These are phyloP conservation scores for Athalia rosae DNA, from an alignment of 2,888 invertebrate genomes.

Conservation along the genomic window DNA sequence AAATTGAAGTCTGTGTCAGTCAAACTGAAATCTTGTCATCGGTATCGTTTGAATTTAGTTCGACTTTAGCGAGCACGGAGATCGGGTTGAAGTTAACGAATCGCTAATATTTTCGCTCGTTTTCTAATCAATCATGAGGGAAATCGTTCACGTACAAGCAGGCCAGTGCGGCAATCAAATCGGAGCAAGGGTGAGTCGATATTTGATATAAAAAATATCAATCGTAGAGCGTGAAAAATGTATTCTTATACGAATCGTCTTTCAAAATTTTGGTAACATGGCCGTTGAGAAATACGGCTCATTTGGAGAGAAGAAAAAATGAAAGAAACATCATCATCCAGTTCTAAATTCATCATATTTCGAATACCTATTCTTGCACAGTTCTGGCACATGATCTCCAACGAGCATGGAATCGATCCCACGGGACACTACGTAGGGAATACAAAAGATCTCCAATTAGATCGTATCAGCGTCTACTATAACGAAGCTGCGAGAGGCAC, in stretches of 20 bases:
- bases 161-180: constrained; percentile 34
- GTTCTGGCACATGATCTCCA: constrained; percentile 53
- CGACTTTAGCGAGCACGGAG: not conserved
- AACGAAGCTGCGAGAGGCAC: constrained; percentile 76
- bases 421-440: constrained; percentile 76
- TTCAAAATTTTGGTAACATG: not conserved
- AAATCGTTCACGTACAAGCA: constrained; percentile 31
- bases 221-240: too few species aligned
- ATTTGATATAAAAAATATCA: not conserved
- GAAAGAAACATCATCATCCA: too few species aligned
- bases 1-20: not conserved
- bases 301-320: not conserved
- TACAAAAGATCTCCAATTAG: constrained; percentile 75
- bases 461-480: constrained; percentile 78
- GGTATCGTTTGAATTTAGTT: constrained; percentile 19
- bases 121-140: constrained; percentile 15
- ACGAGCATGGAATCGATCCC: constrained; percentile 77
- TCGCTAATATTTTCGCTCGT: not conserved
- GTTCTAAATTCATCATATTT: not conserved
- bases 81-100: not conserved
- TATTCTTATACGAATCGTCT: not conserved
- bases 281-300: too few species aligned
- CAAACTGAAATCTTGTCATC: not conserved
- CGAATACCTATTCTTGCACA: not conserved
- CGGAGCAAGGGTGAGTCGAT: constrained; percentile 11